Percentiles rank a stretch among this genome's conserved stretches.
These are phyloP conservation scores for Elysia crispata DNA, from an alignment of 2,888 invertebrate species.

Conservation along the genomic window DNA sequence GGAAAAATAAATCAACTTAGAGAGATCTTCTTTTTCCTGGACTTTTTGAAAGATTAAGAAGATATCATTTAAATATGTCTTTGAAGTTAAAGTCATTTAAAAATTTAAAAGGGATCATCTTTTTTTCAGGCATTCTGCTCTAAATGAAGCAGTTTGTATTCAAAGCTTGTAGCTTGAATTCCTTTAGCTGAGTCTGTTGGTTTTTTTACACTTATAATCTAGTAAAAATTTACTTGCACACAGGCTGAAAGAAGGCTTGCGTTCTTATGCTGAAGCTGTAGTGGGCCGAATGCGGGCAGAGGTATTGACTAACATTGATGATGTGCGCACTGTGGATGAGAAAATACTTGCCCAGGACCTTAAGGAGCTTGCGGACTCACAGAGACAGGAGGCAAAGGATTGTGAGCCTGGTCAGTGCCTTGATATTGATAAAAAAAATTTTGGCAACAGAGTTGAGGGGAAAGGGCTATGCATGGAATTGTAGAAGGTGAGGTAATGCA, in stretches of 20 bases:
- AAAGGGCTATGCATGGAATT: too few species aligned
- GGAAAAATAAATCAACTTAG: too few species aligned
- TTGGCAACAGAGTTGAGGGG: too few species aligned
- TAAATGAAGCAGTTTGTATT: not conserved
- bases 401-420: constrained; percentile 50
- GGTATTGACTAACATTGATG: constrained; percentile 64
- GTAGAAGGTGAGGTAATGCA: too few species aligned
- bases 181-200: not conserved
- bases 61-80: too few species aligned
- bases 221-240: not conserved
- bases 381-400: constrained; percentile 32
- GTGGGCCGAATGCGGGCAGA: constrained; percentile 59
- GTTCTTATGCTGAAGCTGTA: constrained; percentile 71
- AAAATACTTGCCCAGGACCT: constrained; percentile 66
- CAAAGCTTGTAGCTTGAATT: not conserved
- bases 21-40: too few species aligned
- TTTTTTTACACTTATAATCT: not conserved
- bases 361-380: constrained; percentile 32
- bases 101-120: too few species aligned
- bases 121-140: too few species aligned
- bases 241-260: constrained; percentile 68
- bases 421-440: not conserved
- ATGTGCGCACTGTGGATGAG: constrained; percentile 73
- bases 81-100: too few species aligned
- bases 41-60: too few species aligned